Conservation (phyloP, 2,113 vertebrate species). For the Probosciger aterrimus region DNA sequence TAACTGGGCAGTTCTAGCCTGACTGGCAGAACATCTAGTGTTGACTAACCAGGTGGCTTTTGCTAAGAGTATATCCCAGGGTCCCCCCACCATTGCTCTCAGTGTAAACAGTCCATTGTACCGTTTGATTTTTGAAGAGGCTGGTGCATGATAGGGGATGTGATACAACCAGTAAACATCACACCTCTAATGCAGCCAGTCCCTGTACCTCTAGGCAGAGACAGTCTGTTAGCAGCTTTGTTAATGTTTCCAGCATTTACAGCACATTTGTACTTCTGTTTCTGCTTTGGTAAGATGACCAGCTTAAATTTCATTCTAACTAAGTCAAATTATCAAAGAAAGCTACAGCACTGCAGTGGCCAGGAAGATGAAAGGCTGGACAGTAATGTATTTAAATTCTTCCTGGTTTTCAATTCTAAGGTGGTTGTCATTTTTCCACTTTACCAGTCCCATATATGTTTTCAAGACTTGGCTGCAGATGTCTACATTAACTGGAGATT, state of each 20-base stretch:
- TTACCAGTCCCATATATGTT: not conserved
- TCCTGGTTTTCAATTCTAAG: constrained; percentile 25
- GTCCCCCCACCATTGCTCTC: not conserved
- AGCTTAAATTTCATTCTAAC: constrained; percentile 43
- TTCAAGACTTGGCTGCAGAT: not conserved
- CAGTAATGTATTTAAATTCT: constrained; percentile 45
- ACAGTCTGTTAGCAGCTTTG: not conserved
- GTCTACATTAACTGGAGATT: not conserved
- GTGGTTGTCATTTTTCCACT: not conserved
- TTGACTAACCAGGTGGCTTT: not conserved
- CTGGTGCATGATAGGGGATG: not conserved
- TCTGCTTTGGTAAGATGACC: not conserved
- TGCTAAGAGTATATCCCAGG: not conserved
- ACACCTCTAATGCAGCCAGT: not conserved
- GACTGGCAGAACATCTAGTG: not conserved
- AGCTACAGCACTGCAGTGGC: not conserved
- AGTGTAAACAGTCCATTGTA: not conserved
- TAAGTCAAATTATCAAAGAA: constrained; percentile 7
- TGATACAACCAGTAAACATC: not conserved
- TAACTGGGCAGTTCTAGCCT: not conserved
- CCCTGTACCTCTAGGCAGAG: not conserved
- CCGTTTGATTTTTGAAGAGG: not conserved
- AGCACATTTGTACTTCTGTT: not conserved
- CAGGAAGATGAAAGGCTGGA: not conserved
- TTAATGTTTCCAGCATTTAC: not conserved